A percentile compares a stretch with the other conserved stretches of the same genome.
These are phyloP conservation scores for Sibirionetta formosa DNA, from an alignment of 2,797 vertebrate species.

Conservation along the genomic window DNA sequence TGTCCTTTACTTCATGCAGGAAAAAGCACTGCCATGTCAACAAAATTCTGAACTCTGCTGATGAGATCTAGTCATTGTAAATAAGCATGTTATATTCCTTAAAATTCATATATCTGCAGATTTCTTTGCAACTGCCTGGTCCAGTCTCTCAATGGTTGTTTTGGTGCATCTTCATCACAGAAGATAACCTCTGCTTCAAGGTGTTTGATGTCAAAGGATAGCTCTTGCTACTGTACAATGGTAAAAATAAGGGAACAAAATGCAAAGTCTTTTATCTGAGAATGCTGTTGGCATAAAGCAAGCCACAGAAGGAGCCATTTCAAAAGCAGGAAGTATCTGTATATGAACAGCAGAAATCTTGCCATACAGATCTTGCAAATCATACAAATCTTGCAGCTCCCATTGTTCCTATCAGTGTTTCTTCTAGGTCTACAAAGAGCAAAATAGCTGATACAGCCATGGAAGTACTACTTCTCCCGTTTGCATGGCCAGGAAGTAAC, in stretches of 20 bases:
- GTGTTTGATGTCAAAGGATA: background rate
- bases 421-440: background rate
- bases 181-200: background rate
- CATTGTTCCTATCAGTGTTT: background rate
- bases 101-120: background rate
- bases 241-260: background rate
- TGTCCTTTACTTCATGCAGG: background rate
- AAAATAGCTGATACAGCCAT: background rate
- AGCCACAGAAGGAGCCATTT: background rate
- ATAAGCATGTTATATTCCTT: background rate
- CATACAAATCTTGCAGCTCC: background rate
- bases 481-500: background rate
- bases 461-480: background rate
- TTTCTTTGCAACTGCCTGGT: background rate
- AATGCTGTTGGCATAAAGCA: conserved; percentile 1
- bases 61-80: background rate
- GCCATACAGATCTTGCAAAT: background rate
- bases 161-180: background rate
- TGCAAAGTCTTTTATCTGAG: background rate
- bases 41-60: background rate
- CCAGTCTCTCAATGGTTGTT: background rate
- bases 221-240: background rate
- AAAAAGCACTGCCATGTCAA: background rate
- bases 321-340: background rate
- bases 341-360: background rate